These are phyloP conservation scores for Malacoctenus gilli DNA, from an alignment of 2,797 vertebrate species.

Conservation along the genomic window DNA sequence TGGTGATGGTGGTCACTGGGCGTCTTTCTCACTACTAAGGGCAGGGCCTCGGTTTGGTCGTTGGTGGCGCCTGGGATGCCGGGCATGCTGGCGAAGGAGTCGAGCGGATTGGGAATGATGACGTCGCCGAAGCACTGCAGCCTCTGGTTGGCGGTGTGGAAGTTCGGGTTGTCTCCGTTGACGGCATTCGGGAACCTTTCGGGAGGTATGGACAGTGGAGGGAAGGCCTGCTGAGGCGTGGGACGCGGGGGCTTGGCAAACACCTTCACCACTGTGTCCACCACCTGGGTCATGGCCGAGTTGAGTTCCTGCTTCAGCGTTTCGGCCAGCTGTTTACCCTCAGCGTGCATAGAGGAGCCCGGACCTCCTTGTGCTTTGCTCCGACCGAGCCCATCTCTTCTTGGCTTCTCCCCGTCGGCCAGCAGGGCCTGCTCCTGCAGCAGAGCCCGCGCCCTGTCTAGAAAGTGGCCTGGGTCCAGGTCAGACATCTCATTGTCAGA, in stretches of 20 bases:
- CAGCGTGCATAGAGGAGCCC: constrained; percentile 88
- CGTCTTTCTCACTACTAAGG: constrained; percentile 94
- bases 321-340: constrained; percentile 96
- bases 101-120: constrained; percentile 96
- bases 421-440: constrained; percentile 90
- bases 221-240: constrained; percentile 96
- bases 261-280: constrained; percentile 98
- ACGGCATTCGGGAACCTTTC: constrained; percentile 86
- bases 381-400: constrained; percentile 84
- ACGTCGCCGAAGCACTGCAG: constrained; percentile 97
- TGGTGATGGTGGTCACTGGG: constrained; percentile 88
- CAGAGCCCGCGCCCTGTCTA: constrained; percentile 90
- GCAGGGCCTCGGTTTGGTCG: constrained; percentile 97
- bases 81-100: constrained; percentile 90
- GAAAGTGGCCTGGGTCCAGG: constrained; percentile 93
- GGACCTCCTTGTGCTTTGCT: constrained; percentile 77
- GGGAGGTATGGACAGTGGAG: constrained; percentile 91
- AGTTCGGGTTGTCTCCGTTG: constrained; percentile 94
- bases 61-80: constrained; percentile 85
- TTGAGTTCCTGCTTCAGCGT: constrained; percentile 97
- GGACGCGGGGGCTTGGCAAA: constrained; percentile 95
- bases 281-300: constrained; percentile 97
- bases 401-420: constrained; percentile 85
- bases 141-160: constrained; percentile 95
- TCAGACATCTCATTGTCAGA: constrained; percentile 94